Base-by-base conservation (phyloP, 2,888 invertebrate species). In the Tachystola acroxantha region DNA sequence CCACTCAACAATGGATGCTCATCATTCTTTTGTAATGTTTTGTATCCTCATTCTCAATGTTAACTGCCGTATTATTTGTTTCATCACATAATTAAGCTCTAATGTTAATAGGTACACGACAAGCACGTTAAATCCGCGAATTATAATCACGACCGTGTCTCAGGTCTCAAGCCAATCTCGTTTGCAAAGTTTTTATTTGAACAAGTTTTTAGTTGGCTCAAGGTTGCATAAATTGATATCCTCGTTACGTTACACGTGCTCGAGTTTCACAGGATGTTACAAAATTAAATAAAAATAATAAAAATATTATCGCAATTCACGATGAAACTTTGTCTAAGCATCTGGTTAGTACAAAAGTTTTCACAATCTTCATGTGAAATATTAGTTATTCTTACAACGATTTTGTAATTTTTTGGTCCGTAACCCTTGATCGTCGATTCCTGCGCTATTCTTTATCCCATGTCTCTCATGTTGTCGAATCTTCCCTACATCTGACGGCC, bases 191-290 rank as follows among this genome's bases (percentile, higher is more conserved):
- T 57, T 50, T 56, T 57, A 47, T 54, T 53, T 53, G 50, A 59
- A 60, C 61, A 52, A 56, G 61, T 60, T 62, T 57, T 59, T 54
- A 6, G 45, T 46, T 42, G 40, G 42, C 45, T 42, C 60, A 61
- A 64, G 62, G 65, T 54, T 57, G 45, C 40, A 38, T 34, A 39
- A 44, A 45, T 53, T 43, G 38, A 50, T 54, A 10, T 33, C 24
- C 14, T 34, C 25, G 16, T 7, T 42, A 39, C 25, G 16, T 7
- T 42, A 39, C 41, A 43, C 42, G 48, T 40, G 43, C 33, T 22
- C 29, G 16, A 6, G 16, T 16, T 16, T n/a, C n/a, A n/a, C n/a
- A n/a, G n/a, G n/a, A n/a, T n/a, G n/a, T n/a, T n/a, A n/a, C n/a
- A n/a, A n/a, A n/a, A n/a, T n/a, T n/a, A n/a, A n/a, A n/a, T n/a